These are phyloP conservation scores for Thalassophryne amazonica DNA, from an alignment of 2,797 vertebrate species.

Conservation along the genomic window DNA sequence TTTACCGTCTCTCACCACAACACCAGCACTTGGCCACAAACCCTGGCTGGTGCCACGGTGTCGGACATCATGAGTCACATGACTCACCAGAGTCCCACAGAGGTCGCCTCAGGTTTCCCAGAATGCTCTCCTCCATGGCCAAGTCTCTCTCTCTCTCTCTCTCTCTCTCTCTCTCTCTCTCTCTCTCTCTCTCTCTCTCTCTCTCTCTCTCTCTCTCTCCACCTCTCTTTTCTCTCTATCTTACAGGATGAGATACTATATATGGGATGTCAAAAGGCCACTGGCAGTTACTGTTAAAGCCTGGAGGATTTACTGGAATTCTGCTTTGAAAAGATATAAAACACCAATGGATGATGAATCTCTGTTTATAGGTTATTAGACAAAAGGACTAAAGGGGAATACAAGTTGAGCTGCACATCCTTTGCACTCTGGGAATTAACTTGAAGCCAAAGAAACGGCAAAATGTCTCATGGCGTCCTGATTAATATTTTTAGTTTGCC, in stretches of 20 bases:
- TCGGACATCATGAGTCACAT: conserved; percentile 68
- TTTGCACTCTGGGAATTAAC: conserved; percentile 17
- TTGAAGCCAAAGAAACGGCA: conserved; percentile 2
- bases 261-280: conserved; percentile 58
- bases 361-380: conserved; percentile 30
- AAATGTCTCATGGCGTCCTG: not conserved
- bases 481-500: not conserved
- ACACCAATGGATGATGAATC: conserved; percentile 36
- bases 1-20: conserved; percentile 65
- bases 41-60: conserved; percentile 66
- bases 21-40: conserved; percentile 62
- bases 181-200: conserved; percentile 2
- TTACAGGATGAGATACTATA: conserved; percentile 46
- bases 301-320: conserved; percentile 62
- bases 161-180: conserved; percentile 7
- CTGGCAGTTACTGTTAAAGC: conserved; percentile 51
- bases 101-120: conserved; percentile 58
- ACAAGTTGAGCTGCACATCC: conserved; percentile 27
- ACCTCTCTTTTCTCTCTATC: too few species aligned
- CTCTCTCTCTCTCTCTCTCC: conserved; percentile 5
- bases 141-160: conserved; percentile 2
- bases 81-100: conserved; percentile 54
- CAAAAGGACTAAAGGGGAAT: conserved; percentile 33
- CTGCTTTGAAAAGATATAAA: conserved; percentile 58
- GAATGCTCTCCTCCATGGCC: conserved; percentile 32